Conservation (phyloP, 2,888 invertebrate genomes). For the Proisotoma minuta region DNA sequence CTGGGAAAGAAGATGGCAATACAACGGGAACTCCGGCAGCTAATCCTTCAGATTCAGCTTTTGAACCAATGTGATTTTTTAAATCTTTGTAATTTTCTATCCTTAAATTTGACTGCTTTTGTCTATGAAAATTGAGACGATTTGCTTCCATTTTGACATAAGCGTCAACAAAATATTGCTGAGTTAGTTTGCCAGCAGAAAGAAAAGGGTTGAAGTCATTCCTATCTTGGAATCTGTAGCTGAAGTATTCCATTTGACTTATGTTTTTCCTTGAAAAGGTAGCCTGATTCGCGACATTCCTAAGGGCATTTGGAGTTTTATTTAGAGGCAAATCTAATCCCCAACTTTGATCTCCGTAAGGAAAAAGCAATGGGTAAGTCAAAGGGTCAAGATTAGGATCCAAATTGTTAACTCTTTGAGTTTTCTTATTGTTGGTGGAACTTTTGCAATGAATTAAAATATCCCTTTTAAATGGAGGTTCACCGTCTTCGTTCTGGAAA, state of each 20-base stretch:
- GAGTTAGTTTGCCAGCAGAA: conserved; percentile 43
- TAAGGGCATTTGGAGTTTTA: background rate
- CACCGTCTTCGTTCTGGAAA: conserved; percentile 33
- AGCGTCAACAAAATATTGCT: conserved; percentile 48
- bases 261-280: background rate
- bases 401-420: conserved; percentile 17
- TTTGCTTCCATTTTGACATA: conserved; percentile 48
- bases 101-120: conserved; percentile 46
- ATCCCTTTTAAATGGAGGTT: conserved; percentile 35
- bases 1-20: conserved; percentile 49
- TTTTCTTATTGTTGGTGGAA: background rate
- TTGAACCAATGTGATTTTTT: conserved; percentile 22
- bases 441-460: background rate
- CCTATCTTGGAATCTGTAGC: conserved; percentile 26
- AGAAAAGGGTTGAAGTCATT: conserved; percentile 47
- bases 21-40: conserved; percentile 31
- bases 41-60: background rate
- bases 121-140: conserved; percentile 42
- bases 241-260: conserved; percentile 32
- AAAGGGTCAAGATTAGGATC: conserved; percentile 42
- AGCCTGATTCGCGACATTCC: background rate
- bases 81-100: conserved; percentile 47
- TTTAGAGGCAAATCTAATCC: background rate
- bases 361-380: conserved; percentile 44
- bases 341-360: conserved; percentile 41